A percentile compares a stretch with the other conserved stretches of the same genome.
Conservation (phyloP, 2,113 vertebrate genomes). For the Brienomyrus longianalis region DNA sequence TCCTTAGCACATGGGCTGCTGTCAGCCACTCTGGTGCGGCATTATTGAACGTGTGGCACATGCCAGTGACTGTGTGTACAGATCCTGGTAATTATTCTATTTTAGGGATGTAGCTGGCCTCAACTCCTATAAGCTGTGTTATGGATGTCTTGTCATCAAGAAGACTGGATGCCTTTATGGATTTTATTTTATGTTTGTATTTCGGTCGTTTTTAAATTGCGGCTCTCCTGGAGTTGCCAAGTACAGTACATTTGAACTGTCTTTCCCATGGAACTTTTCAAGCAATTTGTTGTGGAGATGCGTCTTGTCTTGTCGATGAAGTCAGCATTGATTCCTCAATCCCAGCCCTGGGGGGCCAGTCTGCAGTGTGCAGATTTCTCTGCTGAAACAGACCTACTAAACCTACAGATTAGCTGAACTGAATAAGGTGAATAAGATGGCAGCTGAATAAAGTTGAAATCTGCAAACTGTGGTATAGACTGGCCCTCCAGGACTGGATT, state of each 20-base stretch:
- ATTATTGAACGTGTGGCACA: neutral
- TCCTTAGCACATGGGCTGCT: neutral
- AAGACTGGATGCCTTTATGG: neutral
- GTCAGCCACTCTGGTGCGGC: too few species aligned
- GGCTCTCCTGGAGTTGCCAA: neutral
- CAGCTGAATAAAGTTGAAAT: neutral
- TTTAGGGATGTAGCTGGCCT: too few species aligned
- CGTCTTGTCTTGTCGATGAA: neutral
- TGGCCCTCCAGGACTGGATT: neutral
- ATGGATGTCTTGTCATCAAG: neutral
- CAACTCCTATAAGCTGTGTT: too few species aligned
- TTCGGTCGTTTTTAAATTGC: neutral
- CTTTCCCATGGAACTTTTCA: neutral
- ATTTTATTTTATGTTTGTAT: neutral
- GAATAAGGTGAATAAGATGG: neutral
- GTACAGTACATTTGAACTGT: neutral
- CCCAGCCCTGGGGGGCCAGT: too few species aligned
- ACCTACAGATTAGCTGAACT: neutral
- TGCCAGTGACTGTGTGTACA: too few species aligned
- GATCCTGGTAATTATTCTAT: too few species aligned
- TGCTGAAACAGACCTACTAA: neutral
- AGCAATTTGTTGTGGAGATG: neutral
- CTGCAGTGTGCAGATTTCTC: neutral
- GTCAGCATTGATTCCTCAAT: too few species aligned
- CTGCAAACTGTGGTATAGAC: neutral